These are phyloP conservation scores for Escarpia spicata DNA, from an alignment of 2,888 invertebrate species.

Conservation along the genomic window DNA sequence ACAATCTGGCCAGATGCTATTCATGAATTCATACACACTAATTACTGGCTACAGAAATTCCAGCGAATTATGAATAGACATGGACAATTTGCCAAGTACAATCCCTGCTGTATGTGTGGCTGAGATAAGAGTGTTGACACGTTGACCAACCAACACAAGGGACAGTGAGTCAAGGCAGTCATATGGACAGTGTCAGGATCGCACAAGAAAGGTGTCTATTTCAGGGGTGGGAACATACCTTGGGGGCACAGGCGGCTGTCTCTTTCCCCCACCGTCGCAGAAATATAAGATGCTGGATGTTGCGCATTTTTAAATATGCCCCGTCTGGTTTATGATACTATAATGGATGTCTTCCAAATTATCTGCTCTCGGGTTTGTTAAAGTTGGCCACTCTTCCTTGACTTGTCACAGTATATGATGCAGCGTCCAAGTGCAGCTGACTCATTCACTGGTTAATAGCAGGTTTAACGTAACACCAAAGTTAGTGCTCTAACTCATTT, in stretches of 20 bases:
- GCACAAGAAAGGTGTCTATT: not conserved
- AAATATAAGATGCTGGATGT: not conserved
- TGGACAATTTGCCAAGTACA: not conserved
- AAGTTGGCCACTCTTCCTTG: too few species aligned
- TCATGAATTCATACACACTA: not conserved
- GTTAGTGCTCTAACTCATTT: too few species aligned
- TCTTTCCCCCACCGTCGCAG: not conserved
- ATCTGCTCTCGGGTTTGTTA: too few species aligned
- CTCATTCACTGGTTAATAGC: too few species aligned
- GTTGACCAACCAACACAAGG: not conserved
- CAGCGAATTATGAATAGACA: slow-evolving; percentile 10
- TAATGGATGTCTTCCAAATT: too few species aligned
- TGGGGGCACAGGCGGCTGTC: not conserved
- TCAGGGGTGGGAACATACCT: not conserved
- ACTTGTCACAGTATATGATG: too few species aligned
- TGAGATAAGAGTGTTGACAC: not conserved
- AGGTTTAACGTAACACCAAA: too few species aligned
- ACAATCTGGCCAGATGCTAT: not conserved
- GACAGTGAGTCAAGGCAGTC: not conserved
- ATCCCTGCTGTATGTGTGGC: not conserved
- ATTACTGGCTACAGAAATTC: not conserved
- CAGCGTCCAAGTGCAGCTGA: too few species aligned
- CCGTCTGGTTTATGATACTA: too few species aligned
- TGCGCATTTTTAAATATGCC: not conserved
- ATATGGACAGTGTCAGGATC: not conserved